Evolutionary conservation across 2,797 vertebrate genomes (phyloP), one percentile per base, ranked within the genome.

Genomic region (Microctenopoma steveboyesi): DNA sequence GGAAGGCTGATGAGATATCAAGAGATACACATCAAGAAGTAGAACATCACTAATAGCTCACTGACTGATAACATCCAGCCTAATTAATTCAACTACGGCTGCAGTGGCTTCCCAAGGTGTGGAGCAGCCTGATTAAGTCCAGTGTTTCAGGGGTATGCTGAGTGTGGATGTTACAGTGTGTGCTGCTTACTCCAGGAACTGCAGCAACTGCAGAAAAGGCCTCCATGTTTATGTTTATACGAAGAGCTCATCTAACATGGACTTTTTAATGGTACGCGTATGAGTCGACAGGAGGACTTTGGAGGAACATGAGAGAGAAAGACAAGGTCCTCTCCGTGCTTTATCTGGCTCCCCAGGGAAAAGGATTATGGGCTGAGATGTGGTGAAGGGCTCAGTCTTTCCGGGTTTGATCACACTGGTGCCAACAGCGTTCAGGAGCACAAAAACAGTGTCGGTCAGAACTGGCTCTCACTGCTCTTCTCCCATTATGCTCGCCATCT

Each of bases 11-110:
- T 89, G 88, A 87, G 88, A 89, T 88, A 84, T 78, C 76, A 74
- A 48, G 83, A 88, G 89, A 90, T 90, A 87, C 30, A 72, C 82
- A 92, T 91, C 87, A 62, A 80, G 82, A 76, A 78, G 74, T 86
- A 81, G 86, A 91, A 91, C 91, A 89, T 91, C 86, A 89, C 88
- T 89, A 89, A 92, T 91, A 89, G 87, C 86, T 91, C 80, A 47
- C 83, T 82, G 88, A 86, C 88, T 91, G 90, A 92, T 91, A 92
- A 90, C 88, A 91, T 91, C 91, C 87, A 86, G 83, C 84, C 80
- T 92, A 91, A 91, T 92, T 91, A 91, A 91, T 92, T 92, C 87
- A 89, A 78, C 87, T 89, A 77, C 82, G 83, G 72, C 87, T 88
- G 86, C 81, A 88, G 68, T 76, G 73, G 79, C 84, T 89, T 90